Conservation (phyloP, 2,888 invertebrate species). For the Thymelicus lineola region DNA sequence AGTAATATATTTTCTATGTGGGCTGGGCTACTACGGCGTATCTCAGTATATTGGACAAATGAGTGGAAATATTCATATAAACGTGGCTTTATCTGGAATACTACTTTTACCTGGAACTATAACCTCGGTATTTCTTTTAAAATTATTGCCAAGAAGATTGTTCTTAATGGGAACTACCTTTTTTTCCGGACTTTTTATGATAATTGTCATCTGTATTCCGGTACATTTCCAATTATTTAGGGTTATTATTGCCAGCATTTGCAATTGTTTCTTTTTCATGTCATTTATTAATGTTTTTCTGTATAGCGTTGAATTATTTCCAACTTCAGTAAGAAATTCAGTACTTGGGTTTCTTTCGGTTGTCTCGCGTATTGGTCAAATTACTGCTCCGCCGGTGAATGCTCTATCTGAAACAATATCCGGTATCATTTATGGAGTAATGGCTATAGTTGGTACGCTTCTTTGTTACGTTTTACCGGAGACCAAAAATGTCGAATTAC, state of each 20-base stretch:
- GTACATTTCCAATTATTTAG: constrained; percentile 66
- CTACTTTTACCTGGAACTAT: constrained; percentile 87
- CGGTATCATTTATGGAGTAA: constrained; percentile 85
- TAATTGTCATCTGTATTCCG: constrained; percentile 59
- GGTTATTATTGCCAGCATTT: constrained; percentile 87
- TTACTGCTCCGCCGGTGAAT: constrained; percentile 91
- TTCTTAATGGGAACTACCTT: constrained; percentile 85
- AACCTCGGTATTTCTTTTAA: constrained; percentile 83
- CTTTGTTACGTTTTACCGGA: constrained; percentile 88
- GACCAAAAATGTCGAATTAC: constrained; percentile 64
- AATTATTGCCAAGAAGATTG: constrained; percentile 85
- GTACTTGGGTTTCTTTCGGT: constrained; percentile 93
- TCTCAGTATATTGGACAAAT: constrained; percentile 91
- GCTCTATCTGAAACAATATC: constrained; percentile 69
- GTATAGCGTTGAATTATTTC: constrained; percentile 93
- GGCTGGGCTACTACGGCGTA: constrained; percentile 93
- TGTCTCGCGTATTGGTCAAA: constrained; percentile 92
- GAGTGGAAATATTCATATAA: constrained; percentile 90
- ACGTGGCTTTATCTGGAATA: constrained; percentile 90
- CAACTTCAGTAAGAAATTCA: constrained; percentile 93
- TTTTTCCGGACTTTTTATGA: constrained; percentile 64
- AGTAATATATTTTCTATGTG: constrained; percentile 90
- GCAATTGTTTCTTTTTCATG: constrained; percentile 91
- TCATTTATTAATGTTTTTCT: constrained; percentile 93
- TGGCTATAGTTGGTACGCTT: constrained; percentile 87